Conservation (phyloP, 2,113 vertebrate species). For the Hassar affinis region DNA sequence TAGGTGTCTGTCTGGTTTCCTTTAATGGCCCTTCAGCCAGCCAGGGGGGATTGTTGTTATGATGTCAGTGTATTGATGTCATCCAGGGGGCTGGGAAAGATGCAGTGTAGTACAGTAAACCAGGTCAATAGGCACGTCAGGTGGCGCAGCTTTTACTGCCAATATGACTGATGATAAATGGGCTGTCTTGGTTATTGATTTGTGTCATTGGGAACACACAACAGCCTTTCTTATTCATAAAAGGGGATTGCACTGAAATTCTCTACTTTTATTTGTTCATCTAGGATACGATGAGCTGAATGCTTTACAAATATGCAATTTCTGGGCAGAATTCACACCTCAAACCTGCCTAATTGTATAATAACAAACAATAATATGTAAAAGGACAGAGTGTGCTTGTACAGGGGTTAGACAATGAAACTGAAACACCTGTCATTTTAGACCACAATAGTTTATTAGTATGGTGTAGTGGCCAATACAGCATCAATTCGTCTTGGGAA, state of each 20-base stretch:
- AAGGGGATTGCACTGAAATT: background rate
- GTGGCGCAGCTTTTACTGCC: background rate
- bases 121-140: conserved; percentile 24
- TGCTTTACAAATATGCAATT: background rate
- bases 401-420: too few species aligned
- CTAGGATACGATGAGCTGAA: background rate
- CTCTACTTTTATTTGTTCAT: background rate
- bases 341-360: too few species aligned
- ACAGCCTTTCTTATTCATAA: background rate
- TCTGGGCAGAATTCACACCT: background rate
- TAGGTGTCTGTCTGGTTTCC: conserved; percentile 13
- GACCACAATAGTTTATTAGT: too few species aligned
- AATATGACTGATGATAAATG: background rate
- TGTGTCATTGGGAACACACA: background rate
- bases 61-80: conserved; percentile 31
- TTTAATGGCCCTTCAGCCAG: background rate
- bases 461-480: too few species aligned
- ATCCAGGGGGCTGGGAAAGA: conserved; percentile 3
- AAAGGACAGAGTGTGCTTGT: too few species aligned
- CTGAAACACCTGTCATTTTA: too few species aligned
- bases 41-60: background rate
- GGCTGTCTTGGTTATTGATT: conserved; percentile 13
- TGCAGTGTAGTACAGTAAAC: conserved; percentile 13
- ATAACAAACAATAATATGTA: too few species aligned
- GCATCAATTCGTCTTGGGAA: too few species aligned